These are phyloP conservation scores for Hemibagrus guttatus DNA, from an alignment of 2,797 vertebrate genomes.

Conservation along the genomic window DNA sequence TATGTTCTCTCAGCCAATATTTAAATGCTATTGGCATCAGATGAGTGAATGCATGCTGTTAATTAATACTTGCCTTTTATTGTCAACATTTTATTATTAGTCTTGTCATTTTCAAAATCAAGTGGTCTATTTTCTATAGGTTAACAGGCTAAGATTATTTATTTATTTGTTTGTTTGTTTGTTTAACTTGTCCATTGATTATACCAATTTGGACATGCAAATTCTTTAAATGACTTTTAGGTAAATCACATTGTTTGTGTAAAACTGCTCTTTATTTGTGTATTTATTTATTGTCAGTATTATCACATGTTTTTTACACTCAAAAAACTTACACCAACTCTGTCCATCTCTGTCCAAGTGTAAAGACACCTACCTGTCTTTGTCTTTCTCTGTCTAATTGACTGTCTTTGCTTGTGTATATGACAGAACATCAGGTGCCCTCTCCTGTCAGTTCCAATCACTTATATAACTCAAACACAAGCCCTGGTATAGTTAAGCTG, in stretches of 20 bases:
- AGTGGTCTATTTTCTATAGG: no score
- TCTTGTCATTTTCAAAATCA: neutral
- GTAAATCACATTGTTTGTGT: neutral
- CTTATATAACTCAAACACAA: neutral
- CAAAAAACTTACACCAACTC: neutral
- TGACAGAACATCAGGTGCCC: neutral
- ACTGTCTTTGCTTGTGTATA: neutral
- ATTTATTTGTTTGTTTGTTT: no score
- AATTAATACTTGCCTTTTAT: neutral
- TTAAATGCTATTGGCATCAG: neutral
- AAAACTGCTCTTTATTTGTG: neutral
- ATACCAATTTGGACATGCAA: neutral
- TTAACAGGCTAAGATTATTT: no score
- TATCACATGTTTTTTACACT: neutral
- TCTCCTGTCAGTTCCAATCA: neutral
- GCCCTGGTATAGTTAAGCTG: neutral
- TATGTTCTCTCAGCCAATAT: neutral
- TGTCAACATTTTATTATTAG: neutral
- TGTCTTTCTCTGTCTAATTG: neutral
- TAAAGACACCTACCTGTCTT: neutral
- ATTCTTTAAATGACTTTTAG: neutral
- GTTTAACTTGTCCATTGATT: no score
- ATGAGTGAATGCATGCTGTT: neutral
- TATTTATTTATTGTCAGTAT: neutral
- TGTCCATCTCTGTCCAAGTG: neutral